Evolutionary conservation across 2,888 invertebrate species (phyloP).

Genomic region (Idaea straminata): DNA sequence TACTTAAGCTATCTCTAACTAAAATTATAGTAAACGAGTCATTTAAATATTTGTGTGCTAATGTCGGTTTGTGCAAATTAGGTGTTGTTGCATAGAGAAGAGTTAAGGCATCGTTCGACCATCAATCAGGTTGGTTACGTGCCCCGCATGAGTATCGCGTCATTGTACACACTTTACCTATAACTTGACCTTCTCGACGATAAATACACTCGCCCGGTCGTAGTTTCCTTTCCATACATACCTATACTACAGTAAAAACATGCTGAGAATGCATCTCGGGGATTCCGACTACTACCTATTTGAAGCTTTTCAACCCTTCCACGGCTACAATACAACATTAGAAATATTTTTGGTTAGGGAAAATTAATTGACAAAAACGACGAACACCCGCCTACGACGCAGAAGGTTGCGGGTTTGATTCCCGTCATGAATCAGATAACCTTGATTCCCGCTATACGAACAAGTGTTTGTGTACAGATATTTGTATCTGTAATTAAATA

Average conservation of each 20-base stretch:
- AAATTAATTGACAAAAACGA: too few relatives aligned
- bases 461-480: too few relatives aligned
- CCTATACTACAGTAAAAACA: neutral
- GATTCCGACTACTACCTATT: neutral
- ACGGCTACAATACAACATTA: too few relatives aligned
- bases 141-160: constrained; percentile 15
- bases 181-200: constrained; percentile 28
- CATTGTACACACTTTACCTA: constrained; percentile 20
- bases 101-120: constrained; percentile 18
- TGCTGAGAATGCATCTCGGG: constrained; percentile 1
- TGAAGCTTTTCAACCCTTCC: too few relatives aligned
- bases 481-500: too few relatives aligned
- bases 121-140: constrained; percentile 35
- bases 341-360: too few relatives aligned
- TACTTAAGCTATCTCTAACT: too few relatives aligned
- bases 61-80: constrained; percentile 27
- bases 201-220: constrained; percentile 1
- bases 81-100: constrained; percentile 22
- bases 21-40: neutral
- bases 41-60: constrained; percentile 15
- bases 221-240: constrained; percentile 5
- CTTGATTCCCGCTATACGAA: too few relatives aligned
- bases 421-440: too few relatives aligned
- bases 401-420: too few relatives aligned
- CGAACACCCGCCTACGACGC: too few relatives aligned